Evolutionary conservation across 2,888 invertebrate species (phyloP), one percentile per base, ranked within the genome.

Genomic region (Drosophila affinis): DNA sequence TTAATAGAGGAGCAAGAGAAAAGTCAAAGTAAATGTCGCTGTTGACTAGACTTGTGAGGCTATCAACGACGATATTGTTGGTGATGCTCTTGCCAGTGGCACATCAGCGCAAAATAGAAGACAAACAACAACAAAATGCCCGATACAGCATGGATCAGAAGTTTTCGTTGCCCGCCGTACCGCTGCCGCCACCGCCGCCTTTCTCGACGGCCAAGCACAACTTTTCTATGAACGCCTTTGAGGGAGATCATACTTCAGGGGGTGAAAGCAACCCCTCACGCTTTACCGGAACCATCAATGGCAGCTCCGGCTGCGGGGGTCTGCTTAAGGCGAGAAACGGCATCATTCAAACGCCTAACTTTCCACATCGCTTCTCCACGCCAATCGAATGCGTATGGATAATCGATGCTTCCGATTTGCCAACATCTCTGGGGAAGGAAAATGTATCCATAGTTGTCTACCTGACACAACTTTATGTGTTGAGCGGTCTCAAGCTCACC

Each of bases 381-480:
- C 98, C 98, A 17, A 95, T 97, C 72, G 94, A 94, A 79, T 98
- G 98, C 91, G 94, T 95, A 81, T 98, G 98, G 98, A 94, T 98
- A 67, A 96, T 98, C 89, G 96, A 97, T 89, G 95, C 96, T n/a
- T 95, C 96, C 75, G 93, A 93, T 65, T 68, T 91, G 86, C 95
- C 95, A 6, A 80, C 6, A 14, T 14, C 91, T 46, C 81, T 81
- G 12, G 72, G 78, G 3, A 78, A 83, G 1, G 76, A 87, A 45
- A 95, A 95, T 82, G 94, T 95, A 10, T 95, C 96, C 57, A 97
- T 98, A 88, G 94, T 96, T 77, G 94, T 98, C 76, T 98, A 98
- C 90, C 94, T 98, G 81, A 97, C 97, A 2, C 98, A 98, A 90
- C 94, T 97, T 82, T 98, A 96, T 93, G 96, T 97, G 49, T 95